Evolutionary conservation across 1,140 invertebrate genomes (phyloP), one percentile per base, ranked within the genome.

Genomic region (Neomicropteryx cornuta): DNA sequence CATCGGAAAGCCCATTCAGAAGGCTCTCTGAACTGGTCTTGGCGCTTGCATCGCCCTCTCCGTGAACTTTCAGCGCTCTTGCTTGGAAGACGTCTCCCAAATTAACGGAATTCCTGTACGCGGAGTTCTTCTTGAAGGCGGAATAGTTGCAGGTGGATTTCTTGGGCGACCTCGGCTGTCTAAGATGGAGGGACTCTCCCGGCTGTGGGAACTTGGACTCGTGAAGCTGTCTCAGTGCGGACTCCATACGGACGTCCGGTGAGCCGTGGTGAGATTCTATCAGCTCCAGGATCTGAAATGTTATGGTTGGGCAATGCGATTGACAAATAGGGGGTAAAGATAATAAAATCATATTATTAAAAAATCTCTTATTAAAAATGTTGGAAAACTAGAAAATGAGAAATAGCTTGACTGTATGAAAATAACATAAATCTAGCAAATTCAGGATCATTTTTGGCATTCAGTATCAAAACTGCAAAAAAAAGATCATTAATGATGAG

Each of bases 221-320:
- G 50, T 79, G 77, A 8, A 82, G 58, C 47, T 76, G 70, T 29
- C 73, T 63, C 3, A 82, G 66, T 37, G 79, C 65, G 18, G 59
- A 53, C 41, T 71, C 65, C 18, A 72, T 58, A 39, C 69, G 56
- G n/a, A 62, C 51, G 39, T 78, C 70, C 2, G 75, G 69, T 32
- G 71, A 58, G 39, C 79, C 79, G 57, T 82, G 78, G 38, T 75
- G 66, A 10, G 70, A 71, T 58, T 81, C 77, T 17, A 86, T 63
- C 57, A 83, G 79, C 53, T 73, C 58, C 16, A 87, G 55, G 4
- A 85, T 63, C 73, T 81, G 48, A 1, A 49, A 46, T 10, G n/a
- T n/a, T n/a, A n/a, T n/a, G n/a, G n/a, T n/a, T n/a, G n/a, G n/a
- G n/a, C n/a, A n/a, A n/a, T 27, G 23, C 13, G 23, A 8, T 27